Base-by-base conservation (phyloP, 2,113 vertebrate genomes). In the Dicrurus megarhynchus region DNA sequence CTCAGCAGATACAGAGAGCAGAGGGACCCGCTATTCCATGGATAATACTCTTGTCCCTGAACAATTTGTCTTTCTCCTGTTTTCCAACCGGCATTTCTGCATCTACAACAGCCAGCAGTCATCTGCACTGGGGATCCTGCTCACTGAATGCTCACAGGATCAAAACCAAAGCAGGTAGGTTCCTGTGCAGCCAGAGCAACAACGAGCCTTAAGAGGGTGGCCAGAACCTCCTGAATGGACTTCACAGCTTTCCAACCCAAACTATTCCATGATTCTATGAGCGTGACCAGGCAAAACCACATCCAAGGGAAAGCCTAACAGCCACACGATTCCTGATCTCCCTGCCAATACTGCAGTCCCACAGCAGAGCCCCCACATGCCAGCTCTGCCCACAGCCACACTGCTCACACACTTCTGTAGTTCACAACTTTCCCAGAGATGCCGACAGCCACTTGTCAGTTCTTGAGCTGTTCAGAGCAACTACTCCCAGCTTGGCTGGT, bases 361-460 rank as follows among this genome's bases (percentile, higher is more conserved):
- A 49, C 55, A 84, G 79, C 79, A 83, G 32, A 76, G 70, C 47
- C 39, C n/a, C 15, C 78, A 55, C n/a, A 47, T 15, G 46, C 70
- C 19, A 28, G 61, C 61, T 75, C 70, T 83, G 78, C 78, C 55
- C 53, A 89, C 69, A 82, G 53, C n/a, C 78, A 89, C 70, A 27
- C 70, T 89, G 18, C 37, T 42, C 63, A 53, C 70, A 82, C 39
- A 27, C 39, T 68, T 53, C 26, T 32, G 23, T 11, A n/a, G 35
- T 12, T 61, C 47, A 76, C 41, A 76, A 41, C 55, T 64, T 19
- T 4, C 63, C 16, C 3, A 9, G 42, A 39, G 47, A 47, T 14
- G 67, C 24, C 2, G 1, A n/a, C 18, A 39, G 52, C 22, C 13
- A 5, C 56, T 42, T 0, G 0, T 10, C 49, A 9, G 26, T 10